Percentiles rank a stretch among this genome's conserved stretches.
These are phyloP conservation scores for Platysteira castanea DNA, from an alignment of 2,113 vertebrate genomes.

Conservation along the genomic window DNA sequence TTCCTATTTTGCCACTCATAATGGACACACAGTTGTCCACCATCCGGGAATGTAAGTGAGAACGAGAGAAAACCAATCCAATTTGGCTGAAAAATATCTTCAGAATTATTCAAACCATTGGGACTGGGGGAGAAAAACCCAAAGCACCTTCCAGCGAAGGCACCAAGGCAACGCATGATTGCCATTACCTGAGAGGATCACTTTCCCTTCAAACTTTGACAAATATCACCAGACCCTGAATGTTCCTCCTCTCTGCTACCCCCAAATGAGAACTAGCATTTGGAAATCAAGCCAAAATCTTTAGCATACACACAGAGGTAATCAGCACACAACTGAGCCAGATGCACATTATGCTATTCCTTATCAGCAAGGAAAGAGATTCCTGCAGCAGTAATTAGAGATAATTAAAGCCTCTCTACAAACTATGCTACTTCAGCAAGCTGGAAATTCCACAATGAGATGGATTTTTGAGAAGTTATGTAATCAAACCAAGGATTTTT, in stretches of 20 bases:
- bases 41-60: neutral
- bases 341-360: conserved; percentile 24
- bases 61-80: neutral
- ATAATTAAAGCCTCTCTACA: neutral
- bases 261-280: neutral
- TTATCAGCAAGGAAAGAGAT: conserved; percentile 30
- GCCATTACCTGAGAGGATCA: neutral
- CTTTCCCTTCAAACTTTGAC: neutral
- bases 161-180: accelerated
- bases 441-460: conserved; percentile 14
- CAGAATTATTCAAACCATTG: neutral
- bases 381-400: conserved; percentile 22
- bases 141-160: neutral
- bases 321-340: neutral
- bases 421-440: neutral
- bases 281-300: conserved; percentile 17
- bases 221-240: neutral
- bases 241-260: neutral
- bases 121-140: neutral
- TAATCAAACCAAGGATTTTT: neutral
- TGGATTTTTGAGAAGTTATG: neutral
- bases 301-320: neutral
- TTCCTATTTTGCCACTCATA: neutral
- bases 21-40: neutral
- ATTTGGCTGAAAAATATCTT: neutral